Percentiles rank a stretch among this genome's conserved stretches.
phyloP scores from a whole-genome alignment of 2,797 vertebrate genomes.

The Austrolebias charrua region DNA sequence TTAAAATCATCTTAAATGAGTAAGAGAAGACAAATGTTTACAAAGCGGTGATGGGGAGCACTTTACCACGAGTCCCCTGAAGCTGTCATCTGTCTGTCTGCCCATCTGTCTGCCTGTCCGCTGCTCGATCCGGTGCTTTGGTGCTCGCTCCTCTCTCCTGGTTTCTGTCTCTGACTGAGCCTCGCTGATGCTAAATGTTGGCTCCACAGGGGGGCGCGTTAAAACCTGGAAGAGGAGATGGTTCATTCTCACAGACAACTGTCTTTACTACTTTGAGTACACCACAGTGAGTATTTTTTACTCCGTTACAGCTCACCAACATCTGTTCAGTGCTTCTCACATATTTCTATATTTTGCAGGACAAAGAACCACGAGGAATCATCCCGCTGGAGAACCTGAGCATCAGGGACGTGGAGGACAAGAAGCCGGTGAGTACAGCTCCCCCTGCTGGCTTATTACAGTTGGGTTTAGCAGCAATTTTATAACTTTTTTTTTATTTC shows the following conservation, averaged over 20 bases:
- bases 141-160: conserved; percentile 41
- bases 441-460: conserved; percentile 44
- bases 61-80: conserved; percentile 52
- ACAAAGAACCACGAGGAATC: conserved; percentile 96
- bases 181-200: conserved; percentile 48
- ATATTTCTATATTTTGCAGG: conserved; percentile 70
- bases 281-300: conserved; percentile 86
- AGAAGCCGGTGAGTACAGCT: conserved; percentile 87
- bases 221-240: conserved; percentile 98
- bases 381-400: conserved; percentile 96
- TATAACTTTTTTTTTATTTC: not conserved
- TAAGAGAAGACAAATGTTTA: not conserved
- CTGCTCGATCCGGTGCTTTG: conserved; percentile 69
- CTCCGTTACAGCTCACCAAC: no score
- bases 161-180: not conserved
- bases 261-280: conserved; percentile 97
- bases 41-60: conserved; percentile 38
- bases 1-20: not conserved
- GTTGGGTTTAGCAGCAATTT: not conserved
- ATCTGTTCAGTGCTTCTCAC: not conserved
- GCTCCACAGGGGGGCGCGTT: conserved; percentile 88
- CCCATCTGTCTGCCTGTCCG: conserved; percentile 77
- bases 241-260: conserved; percentile 98
- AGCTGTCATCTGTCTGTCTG: conserved; percentile 76
- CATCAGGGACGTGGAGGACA: conserved; percentile 95